These are phyloP conservation scores for Drosophila melanosoma DNA, from an alignment of 2,888 invertebrate genomes.

Conservation along the genomic window DNA sequence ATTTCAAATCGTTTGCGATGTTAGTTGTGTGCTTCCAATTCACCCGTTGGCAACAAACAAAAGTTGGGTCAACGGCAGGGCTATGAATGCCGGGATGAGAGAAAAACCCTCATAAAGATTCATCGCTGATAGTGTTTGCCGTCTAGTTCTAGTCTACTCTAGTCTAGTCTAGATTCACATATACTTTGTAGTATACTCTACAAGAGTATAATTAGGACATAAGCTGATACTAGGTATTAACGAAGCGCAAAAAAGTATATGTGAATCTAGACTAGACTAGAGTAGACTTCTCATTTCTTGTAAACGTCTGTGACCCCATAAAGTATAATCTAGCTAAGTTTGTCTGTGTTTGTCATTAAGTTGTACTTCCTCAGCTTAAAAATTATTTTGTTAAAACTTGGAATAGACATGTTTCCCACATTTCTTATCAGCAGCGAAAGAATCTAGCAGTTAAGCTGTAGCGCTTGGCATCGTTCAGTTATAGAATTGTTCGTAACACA, in stretches of 20 bases:
- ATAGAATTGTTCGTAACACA: constrained; percentile 50
- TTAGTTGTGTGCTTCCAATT: constrained; percentile 35
- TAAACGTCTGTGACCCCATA: not conserved
- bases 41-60: not conserved
- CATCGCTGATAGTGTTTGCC: constrained; percentile 12
- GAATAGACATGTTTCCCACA: constrained; percentile 12
- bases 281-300: not conserved
- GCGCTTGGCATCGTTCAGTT: constrained; percentile 70
- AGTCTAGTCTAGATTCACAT: not conserved
- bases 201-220: not conserved
- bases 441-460: constrained; percentile 38
- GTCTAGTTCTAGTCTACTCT: not conserved
- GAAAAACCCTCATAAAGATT: constrained; percentile 16
- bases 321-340: not conserved
- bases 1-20: constrained; percentile 4
- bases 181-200: no score
- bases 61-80: constrained; percentile 55
- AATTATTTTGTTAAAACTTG: not conserved
- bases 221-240: not conserved
- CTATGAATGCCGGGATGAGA: constrained; percentile 8
- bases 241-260: not conserved
- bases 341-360: not conserved
- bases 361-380: not conserved
- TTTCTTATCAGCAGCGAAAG: constrained; percentile 50
- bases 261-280: not conserved